Evolutionary conservation across 2,113 vertebrate genomes (phyloP), one percentile per base, ranked within the genome.

Genomic region (Phyllostomus hastatus): DNA sequence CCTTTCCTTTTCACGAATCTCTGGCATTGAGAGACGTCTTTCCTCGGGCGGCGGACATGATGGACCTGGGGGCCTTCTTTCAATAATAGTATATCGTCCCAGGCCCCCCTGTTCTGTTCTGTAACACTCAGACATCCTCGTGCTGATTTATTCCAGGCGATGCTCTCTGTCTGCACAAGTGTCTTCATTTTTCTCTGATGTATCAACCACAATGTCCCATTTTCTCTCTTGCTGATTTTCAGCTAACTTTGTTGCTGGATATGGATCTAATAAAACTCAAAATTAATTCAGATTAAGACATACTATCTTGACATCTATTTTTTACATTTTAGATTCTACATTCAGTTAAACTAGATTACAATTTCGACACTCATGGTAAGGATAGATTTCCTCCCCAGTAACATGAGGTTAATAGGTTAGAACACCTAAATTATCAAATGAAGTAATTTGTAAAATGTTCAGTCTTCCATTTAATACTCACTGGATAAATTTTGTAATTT

Each of bases 251-350:
- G 24, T 7, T 70, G 4, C 57, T 50, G 8, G 10, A 6, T 54
- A 15, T 41, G 61, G 7, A 41, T 28, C 19, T 75, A 73, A 85
- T 70, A 70, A 41, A 88, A 64, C 64, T 76, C 67, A 72, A 78
- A 96, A 64, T 81, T 4, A 95, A 76, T 70, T 9, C 3, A 57
- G 64, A 72, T 81, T 69, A 96, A 91, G 15, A 81, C 8, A 59
- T 89, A 66, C 26, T 33, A 31, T 76, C 4, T 93, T 46, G 4
- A 28, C 4, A 0, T 76, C 14, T 43, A 11, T 50, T 46, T 73
- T 59, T 38, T 90, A 38, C 12, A 61, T 79, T 72, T 87, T 87
- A 2, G 57, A 90, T 61, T 72, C 28, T 75, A 48, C 28, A 52
- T 52, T 83, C 70, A 73, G n/a, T 67, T 43, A 83, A 87, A 72